Evolutionary conservation across 1,140 invertebrate species (phyloP), one percentile per base, ranked within the genome.

Genomic region (Drosophila malerkotliana): DNA sequence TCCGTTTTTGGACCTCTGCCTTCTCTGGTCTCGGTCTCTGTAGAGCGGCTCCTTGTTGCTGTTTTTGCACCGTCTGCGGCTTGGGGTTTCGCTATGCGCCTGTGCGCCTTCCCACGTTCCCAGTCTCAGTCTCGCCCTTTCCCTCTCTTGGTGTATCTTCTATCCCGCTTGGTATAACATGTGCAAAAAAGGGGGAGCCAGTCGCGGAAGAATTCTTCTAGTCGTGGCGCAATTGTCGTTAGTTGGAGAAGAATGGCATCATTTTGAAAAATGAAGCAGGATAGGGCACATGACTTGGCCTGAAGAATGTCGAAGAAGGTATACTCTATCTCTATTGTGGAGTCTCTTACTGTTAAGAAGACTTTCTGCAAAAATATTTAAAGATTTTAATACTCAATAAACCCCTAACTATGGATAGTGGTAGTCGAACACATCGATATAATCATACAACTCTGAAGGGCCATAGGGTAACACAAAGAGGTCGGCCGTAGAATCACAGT

Each of bases 201-300:
- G 28, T 8, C 15, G 47, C 58, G 32, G 51, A 57, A 69, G 61
- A 66, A 68, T 68, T 68, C 64, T 68, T 69, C 82, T 82, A 77
- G 53, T 59, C 37, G 32, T 39, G 47, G 71, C 53, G 74, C 88
- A 85, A 85, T 85, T 85, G 82, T 82, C 78, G 72, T 49, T 73
- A 32, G 52, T 73, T 63, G 34, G 32, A 2, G 32, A 2, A 51
- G 28, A 32, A 34, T 39, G 32, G 32, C 32, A 9, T 34, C 9
- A 9, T 8, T 12, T 4, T 10, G 34, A 37, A 4, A n/a, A 12
- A 12, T 12, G 0, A 37, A 12, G 34, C 34, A 37, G 34, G 10
- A 12, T 12, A 12, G 34, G 34, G 10, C 4, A 12, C 34, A 10
- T 8, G 3, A 8, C 32, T 32, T 32, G 32, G 8, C 3, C 3